Evolutionary conservation across 2,113 vertebrate genomes (phyloP), one percentile per base, ranked within the genome.

Genomic region (Beaufortia kweichowensis): DNA sequence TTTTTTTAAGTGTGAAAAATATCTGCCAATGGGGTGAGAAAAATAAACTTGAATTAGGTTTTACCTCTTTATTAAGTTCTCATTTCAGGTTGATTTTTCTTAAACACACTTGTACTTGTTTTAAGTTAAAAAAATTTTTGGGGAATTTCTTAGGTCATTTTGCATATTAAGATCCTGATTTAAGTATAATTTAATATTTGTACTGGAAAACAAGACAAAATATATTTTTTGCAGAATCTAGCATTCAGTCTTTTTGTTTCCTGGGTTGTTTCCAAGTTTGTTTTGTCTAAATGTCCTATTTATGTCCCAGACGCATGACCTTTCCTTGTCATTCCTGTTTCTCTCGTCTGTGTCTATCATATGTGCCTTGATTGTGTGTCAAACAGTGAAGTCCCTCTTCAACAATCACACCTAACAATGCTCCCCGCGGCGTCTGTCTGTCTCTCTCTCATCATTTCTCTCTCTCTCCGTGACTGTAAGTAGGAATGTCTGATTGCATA

Each of bases 401-500:
- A 81, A 81, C 82, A 72, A 81, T 81, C 68, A 81, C 65, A 55
- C 33, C 39, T 72, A 60, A 75, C 70, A 75, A 77, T 78, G 70
- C 75, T 65, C 59, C 71, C 71, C 23, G 57, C 41, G 61, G 56
- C 57, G 39, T 61, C 39, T 48, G 17, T 70, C 64, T 70, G 6
- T 75, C 75, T 60, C 24, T 41, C 28, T 28, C 69, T 57, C 33
- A 5, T 59, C 39, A 56, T 41, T 29, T 14, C 33, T 35, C 15
- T 15, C 11, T 7, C 46, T 29, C 68, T 31, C 21, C 3, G 61
- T 41, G 21, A 43, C 72, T 53, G 43, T 59, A 17, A 71, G 76
- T 62, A 53, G 60, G 63, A 76, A 73, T 66, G 35, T 79, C 68
- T 84, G 82, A 81, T 84, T 81, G 79, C 82, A 60, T 61, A 43